Conservation (phyloP, 2,113 vertebrate genomes). For the Laticauda colubrina region DNA sequence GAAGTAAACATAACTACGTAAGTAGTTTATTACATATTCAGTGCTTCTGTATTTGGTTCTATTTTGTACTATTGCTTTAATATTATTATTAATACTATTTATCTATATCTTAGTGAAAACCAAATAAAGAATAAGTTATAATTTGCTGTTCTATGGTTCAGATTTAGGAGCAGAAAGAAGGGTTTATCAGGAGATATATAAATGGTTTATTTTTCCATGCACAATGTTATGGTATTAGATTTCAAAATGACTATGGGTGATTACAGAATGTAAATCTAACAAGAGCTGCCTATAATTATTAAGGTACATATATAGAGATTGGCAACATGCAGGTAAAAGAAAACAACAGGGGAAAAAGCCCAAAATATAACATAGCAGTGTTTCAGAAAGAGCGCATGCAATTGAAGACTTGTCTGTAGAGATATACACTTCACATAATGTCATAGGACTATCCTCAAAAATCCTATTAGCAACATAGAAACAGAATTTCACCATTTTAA, state of each 20-base stretch:
- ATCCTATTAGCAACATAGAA: neutral
- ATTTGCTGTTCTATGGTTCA: neutral
- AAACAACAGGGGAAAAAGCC: neutral
- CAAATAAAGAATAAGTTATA: neutral
- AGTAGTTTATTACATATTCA: neutral
- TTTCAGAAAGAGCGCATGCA: neutral
- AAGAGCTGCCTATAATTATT: neutral
- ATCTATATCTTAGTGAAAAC: neutral
- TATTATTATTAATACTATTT: neutral
- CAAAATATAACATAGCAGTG: neutral
- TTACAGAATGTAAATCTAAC: neutral
- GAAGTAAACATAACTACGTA: neutral
- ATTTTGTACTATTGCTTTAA: neutral
- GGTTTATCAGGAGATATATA: no score
- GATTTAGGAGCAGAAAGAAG: neutral
- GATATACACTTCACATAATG: neutral
- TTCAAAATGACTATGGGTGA: neutral
- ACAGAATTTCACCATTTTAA: neutral
- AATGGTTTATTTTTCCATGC: neutral
- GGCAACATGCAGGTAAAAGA: neutral
- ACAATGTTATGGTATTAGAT: neutral
- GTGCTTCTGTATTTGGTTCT: neutral
- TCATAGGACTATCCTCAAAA: neutral
- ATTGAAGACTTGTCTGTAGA: neutral
- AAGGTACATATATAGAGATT: neutral